Evolutionary conservation across 2,113 vertebrate genomes (phyloP).

Genomic region (Aix galericulata): DNA sequence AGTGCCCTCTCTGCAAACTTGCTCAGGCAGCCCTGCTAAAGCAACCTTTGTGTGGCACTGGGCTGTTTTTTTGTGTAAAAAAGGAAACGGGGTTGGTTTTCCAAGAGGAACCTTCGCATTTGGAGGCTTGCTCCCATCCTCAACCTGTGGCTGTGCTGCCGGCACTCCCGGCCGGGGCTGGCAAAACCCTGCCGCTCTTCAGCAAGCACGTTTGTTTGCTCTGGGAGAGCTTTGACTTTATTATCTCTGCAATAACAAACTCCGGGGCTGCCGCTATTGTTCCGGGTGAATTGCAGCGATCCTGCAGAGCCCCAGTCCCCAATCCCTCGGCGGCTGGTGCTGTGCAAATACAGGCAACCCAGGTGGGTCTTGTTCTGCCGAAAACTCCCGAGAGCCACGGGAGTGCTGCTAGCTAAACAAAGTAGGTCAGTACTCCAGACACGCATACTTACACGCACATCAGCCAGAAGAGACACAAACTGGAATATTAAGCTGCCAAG

Average conservation of each 20-base stretch:
- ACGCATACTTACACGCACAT: not conserved
- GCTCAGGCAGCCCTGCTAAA: not conserved
- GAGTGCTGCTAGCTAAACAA: not conserved
- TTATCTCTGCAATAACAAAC: not conserved
- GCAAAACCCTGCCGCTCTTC: rapidly evolving
- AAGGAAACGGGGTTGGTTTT: rapidly evolving
- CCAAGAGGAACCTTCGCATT: rapidly evolving
- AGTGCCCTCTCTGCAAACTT: not conserved
- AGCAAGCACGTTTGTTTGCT: not conserved
- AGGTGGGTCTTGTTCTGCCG: slow-evolving; percentile 6
- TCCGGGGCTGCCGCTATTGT: not conserved
- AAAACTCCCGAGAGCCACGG: not conserved
- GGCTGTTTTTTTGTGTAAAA: not conserved
- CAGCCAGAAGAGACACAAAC: not conserved
- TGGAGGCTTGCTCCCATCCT: not conserved
- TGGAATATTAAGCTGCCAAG: not conserved
- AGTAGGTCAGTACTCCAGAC: slow-evolving; percentile 4
- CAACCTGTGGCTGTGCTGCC: rapidly evolving
- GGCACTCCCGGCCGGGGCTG: rapidly evolving
- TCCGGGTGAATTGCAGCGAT: not conserved
- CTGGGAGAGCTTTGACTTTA: not conserved
- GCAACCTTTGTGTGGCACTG: not conserved
- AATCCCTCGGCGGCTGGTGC: not conserved
- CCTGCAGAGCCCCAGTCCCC: not conserved
- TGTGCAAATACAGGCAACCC: not conserved